Evolutionary conservation across 2,888 invertebrate species (phyloP).

Genomic region (Plagodis dolabraria): DNA sequence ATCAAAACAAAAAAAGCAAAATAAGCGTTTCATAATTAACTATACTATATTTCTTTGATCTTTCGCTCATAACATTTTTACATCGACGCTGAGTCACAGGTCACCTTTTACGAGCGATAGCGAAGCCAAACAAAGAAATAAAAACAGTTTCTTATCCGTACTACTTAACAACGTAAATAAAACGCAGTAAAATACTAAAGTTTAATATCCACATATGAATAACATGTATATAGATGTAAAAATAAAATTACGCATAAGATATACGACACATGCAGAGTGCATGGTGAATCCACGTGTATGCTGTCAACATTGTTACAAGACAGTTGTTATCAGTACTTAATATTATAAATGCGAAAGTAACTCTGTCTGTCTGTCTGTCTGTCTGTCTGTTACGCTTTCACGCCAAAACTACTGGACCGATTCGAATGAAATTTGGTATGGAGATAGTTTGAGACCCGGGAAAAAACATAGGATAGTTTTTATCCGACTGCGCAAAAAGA

Average conservation of each 20-base stretch:
- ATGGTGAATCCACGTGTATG: background rate
- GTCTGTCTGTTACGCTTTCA: no score
- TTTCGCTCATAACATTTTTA: conserved; percentile 7
- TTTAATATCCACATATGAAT: conserved; percentile 10
- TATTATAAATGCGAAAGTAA: no score
- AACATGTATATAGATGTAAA: background rate
- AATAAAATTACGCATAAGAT: background rate
- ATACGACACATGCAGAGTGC: background rate
- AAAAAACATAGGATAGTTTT: no score
- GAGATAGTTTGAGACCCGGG: no score
- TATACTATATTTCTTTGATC: conserved; percentile 12
- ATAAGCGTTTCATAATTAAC: conserved; percentile 10
- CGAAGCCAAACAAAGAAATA: background rate
- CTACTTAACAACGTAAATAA: conserved; percentile 8
- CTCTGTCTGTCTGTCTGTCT: no score
- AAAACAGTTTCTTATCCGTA: background rate
- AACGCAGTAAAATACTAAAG: conserved; percentile 6
- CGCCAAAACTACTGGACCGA: no score
- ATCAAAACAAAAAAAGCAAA: conserved; percentile 11
- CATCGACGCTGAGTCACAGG: conserved; percentile 10
- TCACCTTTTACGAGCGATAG: conserved; percentile 16
- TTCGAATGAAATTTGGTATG: no score
- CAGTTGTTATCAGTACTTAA: no score
- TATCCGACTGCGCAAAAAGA: no score
- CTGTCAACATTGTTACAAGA: background rate